Conservation (phyloP, 2,888 invertebrate genomes). For the Agrilus mali region DNA sequence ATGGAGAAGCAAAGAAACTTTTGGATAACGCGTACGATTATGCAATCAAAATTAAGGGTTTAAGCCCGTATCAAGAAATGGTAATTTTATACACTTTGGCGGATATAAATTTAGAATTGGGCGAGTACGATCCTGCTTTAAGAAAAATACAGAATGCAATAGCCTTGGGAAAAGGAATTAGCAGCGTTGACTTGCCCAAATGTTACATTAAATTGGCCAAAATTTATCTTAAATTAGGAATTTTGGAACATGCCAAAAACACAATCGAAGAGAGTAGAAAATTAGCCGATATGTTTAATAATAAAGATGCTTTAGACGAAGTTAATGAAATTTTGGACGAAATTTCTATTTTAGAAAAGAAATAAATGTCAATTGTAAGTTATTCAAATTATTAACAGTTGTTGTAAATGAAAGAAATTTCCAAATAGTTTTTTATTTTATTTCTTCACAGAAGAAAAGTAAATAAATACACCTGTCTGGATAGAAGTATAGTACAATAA, state of each 20-base stretch:
- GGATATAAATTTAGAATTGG: conserved; percentile 28
- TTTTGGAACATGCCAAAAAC: conserved; percentile 25
- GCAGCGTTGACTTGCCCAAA: conserved; percentile 34
- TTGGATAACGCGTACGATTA: conserved; percentile 31
- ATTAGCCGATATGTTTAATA: conserved; percentile 26
- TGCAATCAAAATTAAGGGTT: conserved; percentile 29
- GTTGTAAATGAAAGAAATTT: too few relatives aligned
- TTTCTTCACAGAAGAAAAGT: too few relatives aligned
- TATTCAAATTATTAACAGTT: too few relatives aligned
- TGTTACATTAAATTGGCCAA: conserved; percentile 32
- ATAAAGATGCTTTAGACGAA: conserved; percentile 22
- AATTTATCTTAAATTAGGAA: conserved; percentile 29
- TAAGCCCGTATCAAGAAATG: conserved; percentile 35
- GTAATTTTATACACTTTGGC: conserved; percentile 34
- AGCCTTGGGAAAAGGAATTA: conserved; percentile 31
- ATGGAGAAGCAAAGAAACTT: conserved; percentile 25
- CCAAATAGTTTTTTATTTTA: too few relatives aligned
- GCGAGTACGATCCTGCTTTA: conserved; percentile 31
- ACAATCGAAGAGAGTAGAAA: conserved; percentile 29
- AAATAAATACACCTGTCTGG: too few relatives aligned
- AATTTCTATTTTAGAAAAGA: conserved; percentile 1
- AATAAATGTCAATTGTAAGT: background rate
- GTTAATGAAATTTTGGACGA: conserved; percentile 15
- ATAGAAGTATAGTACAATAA: too few relatives aligned
- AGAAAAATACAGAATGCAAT: conserved; percentile 33